A percentile compares a stretch with the other conserved stretches of the same genome.
Conservation (phyloP, 2,888 invertebrate genomes). For the Phorcus lineatus region DNA sequence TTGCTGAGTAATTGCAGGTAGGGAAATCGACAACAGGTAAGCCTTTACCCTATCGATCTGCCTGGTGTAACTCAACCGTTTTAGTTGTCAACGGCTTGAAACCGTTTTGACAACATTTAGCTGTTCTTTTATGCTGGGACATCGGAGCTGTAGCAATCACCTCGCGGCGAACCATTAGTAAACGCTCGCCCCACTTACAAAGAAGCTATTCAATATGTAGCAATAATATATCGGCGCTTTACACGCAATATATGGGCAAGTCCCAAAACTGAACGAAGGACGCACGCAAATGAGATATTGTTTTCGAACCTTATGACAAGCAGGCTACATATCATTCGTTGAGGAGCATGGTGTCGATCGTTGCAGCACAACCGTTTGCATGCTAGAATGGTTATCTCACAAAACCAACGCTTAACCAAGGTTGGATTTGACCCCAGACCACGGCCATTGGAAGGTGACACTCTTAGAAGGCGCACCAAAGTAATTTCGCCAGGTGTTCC, state of each 20-base stretch:
- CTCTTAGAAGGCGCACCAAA: background rate
- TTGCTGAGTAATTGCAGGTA: constrained; percentile 3
- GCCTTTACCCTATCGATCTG: background rate
- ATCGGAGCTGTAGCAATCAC: constrained; percentile 1
- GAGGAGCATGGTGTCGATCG: background rate
- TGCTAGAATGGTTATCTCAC: background rate
- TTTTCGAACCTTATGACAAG: background rate
- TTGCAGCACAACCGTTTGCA: background rate
- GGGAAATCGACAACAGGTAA: background rate
- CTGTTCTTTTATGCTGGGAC: background rate
- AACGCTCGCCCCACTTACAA: background rate
- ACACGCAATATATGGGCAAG: constrained; percentile 16
- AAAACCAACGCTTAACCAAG: background rate
- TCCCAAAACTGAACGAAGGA: background rate
- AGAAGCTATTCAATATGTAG: background rate
- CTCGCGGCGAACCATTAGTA: background rate
- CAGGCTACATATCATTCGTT: background rate
- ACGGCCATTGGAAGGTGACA: background rate
- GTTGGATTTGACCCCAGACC: constrained; percentile 2
- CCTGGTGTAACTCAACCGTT: background rate
- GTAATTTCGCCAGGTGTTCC: background rate
- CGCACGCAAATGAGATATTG: background rate
- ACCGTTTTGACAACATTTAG: constrained; percentile 20
- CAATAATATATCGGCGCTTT: background rate
- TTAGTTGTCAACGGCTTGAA: constrained; percentile 15